Base-by-base conservation (phyloP, 2,113 vertebrate genomes). In the Alosa alosa region DNA sequence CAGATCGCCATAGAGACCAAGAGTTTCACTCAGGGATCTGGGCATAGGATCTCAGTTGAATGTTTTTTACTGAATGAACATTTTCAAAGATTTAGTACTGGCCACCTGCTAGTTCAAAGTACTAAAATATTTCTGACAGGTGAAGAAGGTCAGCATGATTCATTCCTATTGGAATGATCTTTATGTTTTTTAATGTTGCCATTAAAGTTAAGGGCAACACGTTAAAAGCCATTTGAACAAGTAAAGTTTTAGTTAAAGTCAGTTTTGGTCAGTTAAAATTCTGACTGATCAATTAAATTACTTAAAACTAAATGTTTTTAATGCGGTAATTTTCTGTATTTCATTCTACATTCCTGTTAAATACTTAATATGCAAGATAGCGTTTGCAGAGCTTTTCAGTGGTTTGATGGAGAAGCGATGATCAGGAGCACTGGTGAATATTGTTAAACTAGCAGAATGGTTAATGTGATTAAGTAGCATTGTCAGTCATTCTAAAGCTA, bases 151-250 rank as follows among this genome's bases (percentile, higher is more conserved):
- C 25, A 36, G 10, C 31, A 17, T 39, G 13, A 11, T 78, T 41
- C 11, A 78, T 78, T 36, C 72, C 72, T 39, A 78, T 78, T 39
- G 72, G 72, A 78, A 78, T 78, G 13, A 31, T 17, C 4, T 78
- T 31, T 78, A 39, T 31, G 1, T 78, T 0, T 6, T 7, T 15
- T 44, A 44, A 78, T 18, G 13, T 78, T 39, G 72, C 13, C 11
- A 15, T 78, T 36, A 17, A 39, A 15, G 25, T 75, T 10, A 75
- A 72, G 1, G 68, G n/a, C 68, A 75, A 75, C 68, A 31, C 11
- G 31, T 36, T 25, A 75, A 64, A 75, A 75, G 68, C 68, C 68
- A 75, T 75, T 75, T 75, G 31, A 75, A 36, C 31, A 64, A n/a
- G 13, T 36, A 10, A 36, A 75, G 25, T 10, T 4, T n/a, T 64